Evolutionary conservation across 2,888 invertebrate genomes (phyloP).

Genomic region (Sthenelais limicola): DNA sequence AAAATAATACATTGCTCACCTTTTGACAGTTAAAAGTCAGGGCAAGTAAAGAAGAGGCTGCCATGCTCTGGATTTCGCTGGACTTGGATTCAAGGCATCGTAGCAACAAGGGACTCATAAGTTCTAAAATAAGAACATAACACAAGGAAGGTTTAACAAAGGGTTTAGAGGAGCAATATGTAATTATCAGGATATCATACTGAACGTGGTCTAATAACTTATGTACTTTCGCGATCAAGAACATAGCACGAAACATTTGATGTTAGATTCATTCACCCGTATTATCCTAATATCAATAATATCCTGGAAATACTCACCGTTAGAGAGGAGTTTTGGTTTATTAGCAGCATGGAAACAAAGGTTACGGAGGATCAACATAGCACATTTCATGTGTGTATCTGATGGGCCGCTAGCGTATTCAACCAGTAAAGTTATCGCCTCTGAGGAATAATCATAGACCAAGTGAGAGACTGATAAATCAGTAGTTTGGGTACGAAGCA

Average conservation of each 20-base stretch:
- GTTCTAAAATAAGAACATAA: background rate
- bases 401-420: slow-evolving; percentile 61
- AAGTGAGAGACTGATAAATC: too few species aligned
- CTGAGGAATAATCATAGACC: slow-evolving; percentile 53
- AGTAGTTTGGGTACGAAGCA: too few species aligned
- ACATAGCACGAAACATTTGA: too few species aligned
- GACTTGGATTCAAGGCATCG: slow-evolving; percentile 56
- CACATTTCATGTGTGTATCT: slow-evolving; percentile 55
- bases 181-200: too few species aligned
- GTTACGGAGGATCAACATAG: slow-evolving; percentile 65
- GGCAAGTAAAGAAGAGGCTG: slow-evolving; percentile 64
- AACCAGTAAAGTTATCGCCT: slow-evolving; percentile 61
- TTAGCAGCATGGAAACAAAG: slow-evolving; percentile 68
- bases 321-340: slow-evolving; percentile 67
- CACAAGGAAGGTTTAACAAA: too few species aligned
- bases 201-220: too few species aligned
- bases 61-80: slow-evolving; percentile 55
- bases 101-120: slow-evolving; percentile 55
- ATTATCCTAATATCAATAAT: too few species aligned
- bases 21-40: slow-evolving; percentile 68
- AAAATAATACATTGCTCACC: too few species aligned
- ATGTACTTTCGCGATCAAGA: too few species aligned
- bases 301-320: too few species aligned
- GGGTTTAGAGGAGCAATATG: too few species aligned
- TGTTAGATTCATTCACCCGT: too few species aligned